Percentiles rank a stretch among this genome's conserved stretches.
phyloP scores from a whole-genome alignment of 2,113 vertebrate genomes.

The Caranx ignobilis region DNA sequence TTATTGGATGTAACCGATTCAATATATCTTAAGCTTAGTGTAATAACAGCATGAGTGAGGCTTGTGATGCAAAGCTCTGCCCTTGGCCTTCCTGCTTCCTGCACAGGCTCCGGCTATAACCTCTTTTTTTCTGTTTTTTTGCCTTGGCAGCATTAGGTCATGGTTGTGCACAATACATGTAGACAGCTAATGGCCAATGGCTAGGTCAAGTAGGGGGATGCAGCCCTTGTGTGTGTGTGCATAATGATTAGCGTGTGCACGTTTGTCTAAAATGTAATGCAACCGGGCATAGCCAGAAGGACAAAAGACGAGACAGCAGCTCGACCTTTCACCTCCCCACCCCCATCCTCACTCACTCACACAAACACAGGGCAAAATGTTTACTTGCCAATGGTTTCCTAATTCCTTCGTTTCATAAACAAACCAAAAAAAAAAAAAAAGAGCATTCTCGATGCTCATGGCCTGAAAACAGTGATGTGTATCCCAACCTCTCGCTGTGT shows the following conservation, averaged over 20 bases:
- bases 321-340: conserved; percentile 62
- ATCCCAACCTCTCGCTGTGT: conserved; percentile 31
- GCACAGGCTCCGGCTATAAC: conserved; percentile 19
- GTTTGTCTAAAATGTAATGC: conserved; percentile 59
- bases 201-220: conserved; percentile 52
- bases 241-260: conserved; percentile 47
- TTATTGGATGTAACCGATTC: conserved; percentile 43
- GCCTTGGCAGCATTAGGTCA: conserved; percentile 43
- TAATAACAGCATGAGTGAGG: conserved; percentile 27
- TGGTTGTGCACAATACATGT: conserved; percentile 41
- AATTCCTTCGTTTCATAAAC: conserved; percentile 25
- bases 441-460: conserved; percentile 44
- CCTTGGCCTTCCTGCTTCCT: conserved; percentile 8
- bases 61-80: conserved; percentile 15
- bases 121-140: conserved; percentile 30
- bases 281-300: conserved; percentile 67
- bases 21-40: conserved; percentile 23
- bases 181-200: conserved; percentile 67
- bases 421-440: conserved; percentile 46
- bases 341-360: conserved; percentile 32
- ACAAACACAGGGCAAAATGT: conserved; percentile 3
- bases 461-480: conserved; percentile 24
- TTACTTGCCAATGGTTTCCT: conserved; percentile 29
- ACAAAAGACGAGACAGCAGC: conserved; percentile 68
- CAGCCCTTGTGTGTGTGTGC: conserved; percentile 11